Percentiles rank a stretch among this genome's conserved stretches.
Evolutionary conservation across 35 echinoderm and acorn worm species (phyloP).

Genomic region (Apostichopus californicus): DNA sequence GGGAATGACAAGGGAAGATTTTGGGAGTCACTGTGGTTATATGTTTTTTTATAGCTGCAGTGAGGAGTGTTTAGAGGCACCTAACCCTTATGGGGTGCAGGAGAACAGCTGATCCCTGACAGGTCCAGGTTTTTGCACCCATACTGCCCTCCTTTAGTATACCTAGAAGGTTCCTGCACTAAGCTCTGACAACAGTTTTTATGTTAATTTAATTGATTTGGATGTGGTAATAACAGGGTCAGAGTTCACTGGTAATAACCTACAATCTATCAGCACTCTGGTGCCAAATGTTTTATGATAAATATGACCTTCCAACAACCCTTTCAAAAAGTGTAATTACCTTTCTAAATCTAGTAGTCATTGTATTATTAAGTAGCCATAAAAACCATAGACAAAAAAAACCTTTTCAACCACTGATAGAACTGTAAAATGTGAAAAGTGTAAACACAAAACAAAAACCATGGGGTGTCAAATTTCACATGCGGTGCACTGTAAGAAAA

Average conservation of each 20-base stretch:
- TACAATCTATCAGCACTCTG: neutral
- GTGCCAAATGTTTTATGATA: neutral
- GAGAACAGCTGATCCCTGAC: no score
- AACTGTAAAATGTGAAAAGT: neutral
- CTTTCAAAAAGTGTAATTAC: neutral
- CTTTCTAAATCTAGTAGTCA: neutral
- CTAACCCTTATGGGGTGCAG: no score
- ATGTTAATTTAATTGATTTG: no score
- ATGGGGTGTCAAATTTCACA: neutral
- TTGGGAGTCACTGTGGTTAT: no score
- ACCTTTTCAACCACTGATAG: neutral
- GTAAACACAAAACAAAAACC: neutral
- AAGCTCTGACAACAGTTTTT: no score
- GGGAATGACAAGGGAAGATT: no score
- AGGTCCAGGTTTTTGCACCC: no score
- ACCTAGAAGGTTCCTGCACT: no score
- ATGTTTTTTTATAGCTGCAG: no score
- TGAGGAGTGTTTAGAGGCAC: no score
- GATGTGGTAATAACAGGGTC: neutral
- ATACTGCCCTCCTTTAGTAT: no score
- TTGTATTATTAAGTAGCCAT: no score
- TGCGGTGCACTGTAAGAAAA: neutral
- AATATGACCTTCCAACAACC: neutral
- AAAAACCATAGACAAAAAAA: neutral
- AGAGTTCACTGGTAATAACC: neutral